Conservation (phyloP, 2,797 vertebrate species). For the Falco columbarius region DNA sequence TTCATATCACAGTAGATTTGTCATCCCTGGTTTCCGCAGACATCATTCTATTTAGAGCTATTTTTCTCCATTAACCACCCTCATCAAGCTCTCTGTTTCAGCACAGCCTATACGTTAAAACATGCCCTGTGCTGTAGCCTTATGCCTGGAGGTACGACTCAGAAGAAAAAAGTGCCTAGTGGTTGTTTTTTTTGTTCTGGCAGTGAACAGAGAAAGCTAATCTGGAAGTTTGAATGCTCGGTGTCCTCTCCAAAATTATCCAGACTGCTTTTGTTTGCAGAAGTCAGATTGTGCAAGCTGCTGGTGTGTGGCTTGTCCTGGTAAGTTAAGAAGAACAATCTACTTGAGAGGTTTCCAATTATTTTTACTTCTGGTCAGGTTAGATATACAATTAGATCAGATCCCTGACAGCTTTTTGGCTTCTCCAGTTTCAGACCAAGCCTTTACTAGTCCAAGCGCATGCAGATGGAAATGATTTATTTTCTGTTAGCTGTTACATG, state of each 20-base stretch:
- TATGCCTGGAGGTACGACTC: not conserved
- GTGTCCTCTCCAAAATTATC: slow-evolving; percentile 40
- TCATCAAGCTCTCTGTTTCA: slow-evolving; percentile 17
- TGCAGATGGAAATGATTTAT: slow-evolving; percentile 56
- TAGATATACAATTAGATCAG: slow-evolving; percentile 25
- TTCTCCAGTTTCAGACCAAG: not conserved
- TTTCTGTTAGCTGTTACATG: slow-evolving; percentile 33
- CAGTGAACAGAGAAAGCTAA: not conserved
- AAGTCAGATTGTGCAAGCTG: slow-evolving; percentile 27
- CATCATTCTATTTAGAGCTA: not conserved
- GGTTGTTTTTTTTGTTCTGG: not conserved
- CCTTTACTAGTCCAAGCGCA: slow-evolving; percentile 7
- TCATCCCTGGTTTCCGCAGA: slow-evolving; percentile 9
- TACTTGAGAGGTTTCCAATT: slow-evolving; percentile 49
- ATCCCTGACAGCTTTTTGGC: slow-evolving; percentile 56
- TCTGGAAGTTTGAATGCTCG: not conserved
- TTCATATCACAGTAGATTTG: not conserved
- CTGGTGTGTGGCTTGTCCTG: slow-evolving; percentile 3
- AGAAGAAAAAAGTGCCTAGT: not conserved
- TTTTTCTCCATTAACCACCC: not conserved
- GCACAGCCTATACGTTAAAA: slow-evolving; percentile 7
- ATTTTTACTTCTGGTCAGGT: slow-evolving; percentile 55
- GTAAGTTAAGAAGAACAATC: slow-evolving; percentile 43
- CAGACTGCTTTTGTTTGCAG: slow-evolving; percentile 37
- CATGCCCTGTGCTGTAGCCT: slow-evolving; percentile 24